Base-by-base conservation (phyloP, 2,113 vertebrate species). In the Tychaedon coryphoeus region DNA sequence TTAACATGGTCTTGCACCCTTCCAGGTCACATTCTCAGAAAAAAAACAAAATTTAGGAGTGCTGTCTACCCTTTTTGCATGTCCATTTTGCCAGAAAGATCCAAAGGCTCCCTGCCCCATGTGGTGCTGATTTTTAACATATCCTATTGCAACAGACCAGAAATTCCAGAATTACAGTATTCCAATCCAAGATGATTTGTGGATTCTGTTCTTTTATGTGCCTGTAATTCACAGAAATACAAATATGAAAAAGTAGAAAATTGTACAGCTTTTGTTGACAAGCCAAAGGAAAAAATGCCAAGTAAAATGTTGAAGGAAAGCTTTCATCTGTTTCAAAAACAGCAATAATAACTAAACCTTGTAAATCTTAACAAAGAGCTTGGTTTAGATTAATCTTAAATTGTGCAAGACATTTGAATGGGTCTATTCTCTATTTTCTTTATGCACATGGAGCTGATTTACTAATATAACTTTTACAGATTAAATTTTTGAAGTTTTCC, bases 41-140 rank as follows among this genome's bases (percentile, higher is more conserved):
- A 57, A 54, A 57, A 7, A n/a, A 0, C 66, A 51, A 43, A 86
- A 66, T 73, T 24, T 13, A 5, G 48, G 26, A 51, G 19, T 19
- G 18, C 31, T 92, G 24, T 10, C 29, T 33, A 1, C 0, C 2
- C 5, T 76, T 50, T 50, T 36, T 9, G 2, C 0, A 6, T 16
- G 3, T 9, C 8, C 7, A 2, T 53, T 38, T 8, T 40, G 19
- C 25, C 31, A 50, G 42, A 36, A 56, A 51, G 9, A 28, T 10
- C 29, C 58, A 47, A 73, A 77, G 9, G 8, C 15, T 85, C 26
- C 18, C 14, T 51, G 15, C 2, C 22, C 23, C 8, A 0, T 12
- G 11, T 45, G 9, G 7, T 57, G 18, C 4, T 36, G 48, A 34
- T 75, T 80, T 42, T 42, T 22, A 38, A 53, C 2, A 10, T 3